A percentile compares a stretch with the other conserved stretches of the same genome.
Conservation (phyloP, 2,797 vertebrate species). For the Discoglossus pictus region DNA sequence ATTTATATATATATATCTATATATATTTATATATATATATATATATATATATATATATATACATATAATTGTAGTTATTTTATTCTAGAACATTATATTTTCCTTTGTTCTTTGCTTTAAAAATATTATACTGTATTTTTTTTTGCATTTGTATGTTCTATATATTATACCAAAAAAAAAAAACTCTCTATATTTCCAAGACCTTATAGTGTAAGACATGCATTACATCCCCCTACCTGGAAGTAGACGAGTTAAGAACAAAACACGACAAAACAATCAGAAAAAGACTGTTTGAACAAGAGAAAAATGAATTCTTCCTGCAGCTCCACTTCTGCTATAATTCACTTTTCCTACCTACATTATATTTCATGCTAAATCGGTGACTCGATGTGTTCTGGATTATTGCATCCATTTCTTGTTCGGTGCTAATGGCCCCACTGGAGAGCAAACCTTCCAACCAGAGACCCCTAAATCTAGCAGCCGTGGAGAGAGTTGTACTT, state of each 20-base stretch:
- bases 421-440: conserved; percentile 67
- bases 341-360: conserved; percentile 65
- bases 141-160: no score
- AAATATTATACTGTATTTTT: no score
- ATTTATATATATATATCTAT: no score
- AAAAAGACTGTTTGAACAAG: conserved; percentile 65
- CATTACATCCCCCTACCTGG: no score
- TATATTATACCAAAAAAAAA: no score
- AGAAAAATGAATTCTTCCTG: conserved; percentile 63
- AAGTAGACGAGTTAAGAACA: not conserved
- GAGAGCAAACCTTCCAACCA: conserved; percentile 67
- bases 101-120: no score
- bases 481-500: conserved; percentile 63
- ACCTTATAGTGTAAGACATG: no score
- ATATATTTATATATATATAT: no score
- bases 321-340: conserved; percentile 66
- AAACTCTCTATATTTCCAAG: no score
- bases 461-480: conserved; percentile 69
- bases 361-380: conserved; percentile 77
- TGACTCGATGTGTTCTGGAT: conserved; percentile 79
- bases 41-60: no score
- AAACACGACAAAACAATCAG: not conserved
- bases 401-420: conserved; percentile 83
- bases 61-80: no score
- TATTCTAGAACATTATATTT: no score